phyloP scores from a whole-genome alignment of 35 echinoderm and acorn worm genomes.

The Apostichopus parvimensis region DNA sequence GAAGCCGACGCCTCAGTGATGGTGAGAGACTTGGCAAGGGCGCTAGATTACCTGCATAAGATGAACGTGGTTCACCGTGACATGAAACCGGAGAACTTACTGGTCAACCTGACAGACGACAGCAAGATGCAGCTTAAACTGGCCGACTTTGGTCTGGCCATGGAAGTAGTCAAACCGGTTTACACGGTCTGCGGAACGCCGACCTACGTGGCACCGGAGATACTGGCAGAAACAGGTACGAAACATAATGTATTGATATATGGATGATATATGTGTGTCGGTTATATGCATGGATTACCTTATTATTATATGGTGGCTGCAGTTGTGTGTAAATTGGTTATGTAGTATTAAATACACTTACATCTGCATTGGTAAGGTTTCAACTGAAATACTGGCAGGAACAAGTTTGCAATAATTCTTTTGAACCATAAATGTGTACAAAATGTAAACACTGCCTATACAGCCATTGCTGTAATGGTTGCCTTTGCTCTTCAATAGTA shows the following conservation, averaged over 20 bases:
- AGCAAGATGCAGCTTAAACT: slow-evolving; percentile 75
- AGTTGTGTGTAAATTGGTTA: no score
- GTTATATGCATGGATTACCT: no score
- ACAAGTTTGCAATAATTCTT: no score
- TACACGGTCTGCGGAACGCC: slow-evolving; percentile 96
- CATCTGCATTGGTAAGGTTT: no score
- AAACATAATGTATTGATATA: neutral
- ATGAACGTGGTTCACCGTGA: slow-evolving; percentile 94
- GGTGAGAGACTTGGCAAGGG: slow-evolving; percentile 85
- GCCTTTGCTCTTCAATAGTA: no score
- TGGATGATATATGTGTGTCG: no score
- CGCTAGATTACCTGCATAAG: slow-evolving; percentile 77
- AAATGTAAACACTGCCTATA: no score
- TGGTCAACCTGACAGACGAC: slow-evolving; percentile 68
- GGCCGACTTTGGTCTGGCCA: slow-evolving; percentile 98
- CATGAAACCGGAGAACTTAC: slow-evolving; percentile 94
- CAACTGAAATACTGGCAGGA: no score
- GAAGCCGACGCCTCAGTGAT: slow-evolving; percentile 91
- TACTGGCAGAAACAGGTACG: slow-evolving; percentile 97
- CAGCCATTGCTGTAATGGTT: no score
- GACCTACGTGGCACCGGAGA: slow-evolving; percentile 99
- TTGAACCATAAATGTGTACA: no score
- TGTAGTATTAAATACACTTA: no score
- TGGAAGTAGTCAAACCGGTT: slow-evolving; percentile 92
- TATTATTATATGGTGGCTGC: no score